Evolutionary conservation across 2,888 invertebrate genomes (phyloP).

Genomic region (Zaprionus obscuricornis): DNA sequence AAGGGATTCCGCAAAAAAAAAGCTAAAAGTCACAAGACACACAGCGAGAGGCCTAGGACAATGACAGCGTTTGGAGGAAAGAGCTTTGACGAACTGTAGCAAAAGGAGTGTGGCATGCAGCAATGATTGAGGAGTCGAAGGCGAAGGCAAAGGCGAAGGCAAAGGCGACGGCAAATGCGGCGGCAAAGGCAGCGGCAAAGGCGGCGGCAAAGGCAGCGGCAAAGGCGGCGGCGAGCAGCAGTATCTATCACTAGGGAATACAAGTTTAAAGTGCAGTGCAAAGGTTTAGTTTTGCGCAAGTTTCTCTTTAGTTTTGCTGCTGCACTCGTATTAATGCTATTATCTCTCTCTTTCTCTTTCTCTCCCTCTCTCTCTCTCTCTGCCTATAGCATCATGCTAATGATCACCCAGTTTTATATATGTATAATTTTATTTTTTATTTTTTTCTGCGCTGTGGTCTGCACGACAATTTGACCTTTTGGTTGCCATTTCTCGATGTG

Average conservation of each 20-base stretch:
- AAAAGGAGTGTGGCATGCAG: background rate
- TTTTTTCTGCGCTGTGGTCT: constrained; percentile 25
- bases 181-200: background rate
- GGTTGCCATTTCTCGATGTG: constrained; percentile 67
- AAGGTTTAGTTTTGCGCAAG: constrained; percentile 42
- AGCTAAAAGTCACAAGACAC: constrained; percentile 62
- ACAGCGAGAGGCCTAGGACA: constrained; percentile 35
- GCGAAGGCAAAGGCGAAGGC: background rate
- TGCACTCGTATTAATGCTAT: too few species aligned
- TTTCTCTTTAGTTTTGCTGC: constrained; percentile 31
- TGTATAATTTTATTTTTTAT: constrained; percentile 35
- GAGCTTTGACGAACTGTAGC: too few species aligned
- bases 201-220: background rate
- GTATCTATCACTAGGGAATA: constrained; percentile 46
- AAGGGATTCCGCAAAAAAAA: constrained; percentile 51
- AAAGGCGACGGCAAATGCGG: background rate
- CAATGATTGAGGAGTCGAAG: background rate
- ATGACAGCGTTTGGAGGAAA: constrained; percentile 29
- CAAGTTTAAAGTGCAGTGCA: constrained; percentile 56
- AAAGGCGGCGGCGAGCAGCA: too few species aligned
- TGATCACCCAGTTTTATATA: constrained; percentile 74
- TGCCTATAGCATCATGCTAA: constrained; percentile 72
- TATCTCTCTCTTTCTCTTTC: constrained; percentile 3
- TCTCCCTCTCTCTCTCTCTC: constrained; percentile 49
- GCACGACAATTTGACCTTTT: constrained; percentile 54